Conservation (phyloP, 2,797 vertebrate species). For the Poecilia gillii region DNA sequence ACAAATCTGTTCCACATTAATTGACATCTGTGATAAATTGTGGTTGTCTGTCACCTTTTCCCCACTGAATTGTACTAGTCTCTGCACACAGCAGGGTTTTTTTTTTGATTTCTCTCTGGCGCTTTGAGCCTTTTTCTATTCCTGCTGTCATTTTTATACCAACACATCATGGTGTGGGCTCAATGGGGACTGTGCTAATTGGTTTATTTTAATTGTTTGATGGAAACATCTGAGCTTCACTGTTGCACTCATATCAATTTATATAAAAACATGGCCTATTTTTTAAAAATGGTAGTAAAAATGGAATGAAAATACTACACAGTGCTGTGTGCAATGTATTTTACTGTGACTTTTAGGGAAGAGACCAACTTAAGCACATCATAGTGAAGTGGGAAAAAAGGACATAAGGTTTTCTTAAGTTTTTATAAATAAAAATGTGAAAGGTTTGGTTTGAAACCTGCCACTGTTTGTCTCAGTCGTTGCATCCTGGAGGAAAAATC, state of each 20-base stretch:
- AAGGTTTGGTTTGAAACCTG: background rate
- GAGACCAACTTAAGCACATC: background rate
- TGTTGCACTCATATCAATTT: constrained; percentile 28
- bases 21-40: constrained; percentile 57
- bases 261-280: constrained; percentile 32
- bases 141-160: constrained; percentile 2
- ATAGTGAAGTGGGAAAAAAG: background rate
- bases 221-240: constrained; percentile 31
- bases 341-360: background rate
- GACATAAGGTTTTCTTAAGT: background rate
- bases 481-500: too few relatives aligned
- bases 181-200: constrained; percentile 20
- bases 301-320: constrained; percentile 3
- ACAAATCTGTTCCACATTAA: constrained; percentile 28
- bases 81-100: constrained; percentile 10
- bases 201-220: constrained; percentile 32
- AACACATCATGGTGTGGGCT: constrained; percentile 3
- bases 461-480: too few relatives aligned
- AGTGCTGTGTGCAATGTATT: background rate
- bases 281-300: constrained; percentile 31
- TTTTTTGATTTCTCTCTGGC: constrained; percentile 6
- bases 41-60: constrained; percentile 25
- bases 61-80: constrained; percentile 10
- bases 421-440: background rate
- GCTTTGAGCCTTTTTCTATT: background rate